Evolutionary conservation across 2,797 vertebrate genomes (phyloP).

Genomic region (Mormyrus hasselquistii): DNA sequence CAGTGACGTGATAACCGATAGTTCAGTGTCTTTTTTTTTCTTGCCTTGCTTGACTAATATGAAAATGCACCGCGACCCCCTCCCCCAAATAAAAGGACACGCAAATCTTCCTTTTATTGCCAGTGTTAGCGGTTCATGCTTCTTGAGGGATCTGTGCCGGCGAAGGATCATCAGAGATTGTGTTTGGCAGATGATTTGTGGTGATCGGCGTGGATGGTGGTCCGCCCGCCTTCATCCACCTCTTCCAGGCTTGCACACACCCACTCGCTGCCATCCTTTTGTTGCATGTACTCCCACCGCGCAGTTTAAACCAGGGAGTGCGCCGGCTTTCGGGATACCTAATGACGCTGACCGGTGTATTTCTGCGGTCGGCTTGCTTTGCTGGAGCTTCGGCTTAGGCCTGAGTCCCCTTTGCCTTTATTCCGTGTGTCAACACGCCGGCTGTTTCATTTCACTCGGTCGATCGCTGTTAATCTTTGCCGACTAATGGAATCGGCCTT

Average conservation of each 20-base stretch:
- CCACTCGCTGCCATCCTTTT: conserved; percentile 25
- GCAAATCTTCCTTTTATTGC: not conserved
- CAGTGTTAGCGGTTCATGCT: not conserved
- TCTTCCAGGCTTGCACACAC: conserved; percentile 29
- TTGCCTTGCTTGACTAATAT: not conserved
- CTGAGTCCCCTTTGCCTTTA: not conserved
- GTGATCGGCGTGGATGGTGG: not conserved
- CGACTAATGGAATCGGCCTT: not conserved
- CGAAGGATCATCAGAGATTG: not conserved
- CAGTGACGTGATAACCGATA: not conserved
- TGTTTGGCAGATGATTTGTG: not conserved
- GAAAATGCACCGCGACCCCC: not conserved
- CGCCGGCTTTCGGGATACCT: not conserved
- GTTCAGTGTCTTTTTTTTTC: not conserved
- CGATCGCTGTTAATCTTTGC: not conserved
- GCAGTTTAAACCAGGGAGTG: not conserved
- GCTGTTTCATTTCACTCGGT: not conserved
- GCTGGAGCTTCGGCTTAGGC: not conserved
- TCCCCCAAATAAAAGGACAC: not conserved
- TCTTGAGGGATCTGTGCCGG: not conserved
- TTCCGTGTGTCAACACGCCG: not conserved
- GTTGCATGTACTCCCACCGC: conserved; percentile 18
- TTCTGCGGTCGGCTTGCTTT: not conserved
- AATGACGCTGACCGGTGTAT: not conserved
- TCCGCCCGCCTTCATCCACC: not conserved